These are phyloP conservation scores for Campaea margaritaria DNA, from an alignment of 2,888 invertebrate genomes.

Conservation along the genomic window DNA sequence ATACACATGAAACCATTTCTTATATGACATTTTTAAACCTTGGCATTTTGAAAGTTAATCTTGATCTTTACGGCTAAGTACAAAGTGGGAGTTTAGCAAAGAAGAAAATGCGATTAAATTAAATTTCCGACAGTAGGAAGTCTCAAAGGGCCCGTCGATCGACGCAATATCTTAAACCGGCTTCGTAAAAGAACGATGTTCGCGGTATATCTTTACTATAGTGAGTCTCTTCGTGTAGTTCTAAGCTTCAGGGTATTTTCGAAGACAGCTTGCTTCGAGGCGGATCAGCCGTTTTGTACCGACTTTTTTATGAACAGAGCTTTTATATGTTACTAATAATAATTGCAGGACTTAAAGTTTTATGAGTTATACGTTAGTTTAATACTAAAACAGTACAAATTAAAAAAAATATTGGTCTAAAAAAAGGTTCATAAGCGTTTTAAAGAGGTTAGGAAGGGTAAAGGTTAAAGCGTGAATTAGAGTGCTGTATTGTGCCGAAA, in stretches of 20 bases:
- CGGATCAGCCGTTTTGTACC: constrained; percentile 5
- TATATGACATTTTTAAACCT: too few relatives aligned
- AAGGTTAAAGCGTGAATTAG: too few relatives aligned
- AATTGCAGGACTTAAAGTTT: too few relatives aligned
- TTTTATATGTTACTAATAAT: too few relatives aligned
- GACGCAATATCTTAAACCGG: constrained; percentile 78
- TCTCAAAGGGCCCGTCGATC: constrained; percentile 77
- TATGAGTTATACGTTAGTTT: too few relatives aligned
- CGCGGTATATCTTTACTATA: constrained; percentile 51
- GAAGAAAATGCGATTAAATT: constrained; percentile 81
- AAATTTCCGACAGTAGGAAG: constrained; percentile 75
- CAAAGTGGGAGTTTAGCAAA: background rate
- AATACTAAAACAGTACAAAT: too few relatives aligned
- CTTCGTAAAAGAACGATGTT: constrained; percentile 57
- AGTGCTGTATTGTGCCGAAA: too few relatives aligned
- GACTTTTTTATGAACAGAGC: too few relatives aligned
- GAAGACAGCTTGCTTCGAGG: constrained; percentile 25
- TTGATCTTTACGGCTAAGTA: constrained; percentile 22
- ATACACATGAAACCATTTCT: too few relatives aligned
- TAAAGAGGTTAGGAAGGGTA: too few relatives aligned
- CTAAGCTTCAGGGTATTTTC: constrained; percentile 27
- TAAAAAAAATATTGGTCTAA: too few relatives aligned
- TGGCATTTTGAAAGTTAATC: background rate
- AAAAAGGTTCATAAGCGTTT: too few relatives aligned
- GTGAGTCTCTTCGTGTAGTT: constrained; percentile 53